Conservation (phyloP, 2,888 invertebrate genomes). For the Kuschelorhynchus macadamiae region DNA sequence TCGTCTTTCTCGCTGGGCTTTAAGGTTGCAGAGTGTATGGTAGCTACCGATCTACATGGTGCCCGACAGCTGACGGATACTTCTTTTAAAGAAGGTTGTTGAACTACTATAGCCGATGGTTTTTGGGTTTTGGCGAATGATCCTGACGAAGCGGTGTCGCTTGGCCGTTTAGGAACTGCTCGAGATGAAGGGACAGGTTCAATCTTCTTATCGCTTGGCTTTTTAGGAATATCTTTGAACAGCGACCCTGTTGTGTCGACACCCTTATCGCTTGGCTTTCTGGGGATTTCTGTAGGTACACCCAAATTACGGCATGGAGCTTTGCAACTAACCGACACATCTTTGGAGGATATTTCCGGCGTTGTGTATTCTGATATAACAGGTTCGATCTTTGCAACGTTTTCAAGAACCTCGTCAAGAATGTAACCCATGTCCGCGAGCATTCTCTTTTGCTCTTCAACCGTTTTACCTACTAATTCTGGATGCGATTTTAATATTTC, state of each 20-base stretch:
- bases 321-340: constrained; percentile 35
- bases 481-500: constrained; percentile 17
- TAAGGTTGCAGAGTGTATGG: constrained; percentile 5
- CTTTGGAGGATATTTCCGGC: constrained; percentile 28
- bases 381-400: not conserved
- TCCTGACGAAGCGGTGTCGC: too few species aligned
- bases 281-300: not conserved
- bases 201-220: not conserved
- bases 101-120: not conserved
- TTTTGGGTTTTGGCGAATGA: not conserved
- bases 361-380: not conserved
- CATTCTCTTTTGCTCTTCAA: constrained; percentile 10
- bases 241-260: too few species aligned
- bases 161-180: constrained; percentile 12
- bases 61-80: constrained; percentile 21
- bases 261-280: not conserved
- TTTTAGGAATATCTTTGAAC: too few species aligned
- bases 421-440: constrained; percentile 17
- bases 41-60: constrained; percentile 31
- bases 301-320: constrained; percentile 31
- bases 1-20: constrained; percentile 8
- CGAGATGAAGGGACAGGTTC: constrained; percentile 13
- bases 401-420: constrained; percentile 15
- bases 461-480: constrained; percentile 24
- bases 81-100: constrained; percentile 23